phyloP scores from a whole-genome alignment of 2,888 invertebrate genomes.

The Chymomyza procnemis region DNA sequence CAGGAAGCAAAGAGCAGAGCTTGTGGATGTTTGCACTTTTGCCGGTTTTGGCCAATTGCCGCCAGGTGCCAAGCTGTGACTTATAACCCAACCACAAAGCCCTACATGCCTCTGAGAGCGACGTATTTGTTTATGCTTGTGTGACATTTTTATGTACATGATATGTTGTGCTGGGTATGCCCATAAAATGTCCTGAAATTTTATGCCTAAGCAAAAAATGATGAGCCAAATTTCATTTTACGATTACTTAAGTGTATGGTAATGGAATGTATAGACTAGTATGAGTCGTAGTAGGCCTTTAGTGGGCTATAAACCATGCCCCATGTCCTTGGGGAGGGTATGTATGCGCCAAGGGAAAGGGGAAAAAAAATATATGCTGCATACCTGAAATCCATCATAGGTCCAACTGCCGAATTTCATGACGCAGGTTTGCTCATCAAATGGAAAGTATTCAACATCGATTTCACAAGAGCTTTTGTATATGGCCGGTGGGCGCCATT shows the following conservation, averaged over 20 bases:
- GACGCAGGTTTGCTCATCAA: slow-evolving; percentile 91
- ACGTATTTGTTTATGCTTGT: slow-evolving; percentile 21
- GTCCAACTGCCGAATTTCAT: slow-evolving; percentile 92
- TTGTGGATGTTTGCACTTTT: slow-evolving; percentile 13
- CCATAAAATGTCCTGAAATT: slow-evolving; percentile 59
- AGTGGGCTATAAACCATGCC: neutral
- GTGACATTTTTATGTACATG: slow-evolving; percentile 60
- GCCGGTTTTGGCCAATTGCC: slow-evolving; percentile 8
- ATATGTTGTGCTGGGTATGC: slow-evolving; percentile 7
- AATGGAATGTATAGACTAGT: neutral
- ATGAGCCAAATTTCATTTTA: slow-evolving; percentile 67
- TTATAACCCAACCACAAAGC: slow-evolving; percentile 27
- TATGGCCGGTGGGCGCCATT: slow-evolving; percentile 95
- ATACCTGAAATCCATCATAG: slow-evolving; percentile 89
- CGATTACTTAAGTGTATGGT: slow-evolving; percentile 47
- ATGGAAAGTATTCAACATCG: slow-evolving; percentile 91
- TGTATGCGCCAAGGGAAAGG: neutral
- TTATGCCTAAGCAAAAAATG: slow-evolving; percentile 55
- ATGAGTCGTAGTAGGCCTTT: neutral
- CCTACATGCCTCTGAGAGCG: slow-evolving; percentile 4
- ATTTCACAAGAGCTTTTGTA: slow-evolving; percentile 93
- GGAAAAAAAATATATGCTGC: slow-evolving; percentile 10
- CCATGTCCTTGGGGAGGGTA: no score
- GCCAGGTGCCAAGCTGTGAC: slow-evolving; percentile 58
- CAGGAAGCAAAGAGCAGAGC: neutral